Base-by-base conservation (phyloP, 92 coral and sea anemone species). In the Palythoa grandis region DNA sequence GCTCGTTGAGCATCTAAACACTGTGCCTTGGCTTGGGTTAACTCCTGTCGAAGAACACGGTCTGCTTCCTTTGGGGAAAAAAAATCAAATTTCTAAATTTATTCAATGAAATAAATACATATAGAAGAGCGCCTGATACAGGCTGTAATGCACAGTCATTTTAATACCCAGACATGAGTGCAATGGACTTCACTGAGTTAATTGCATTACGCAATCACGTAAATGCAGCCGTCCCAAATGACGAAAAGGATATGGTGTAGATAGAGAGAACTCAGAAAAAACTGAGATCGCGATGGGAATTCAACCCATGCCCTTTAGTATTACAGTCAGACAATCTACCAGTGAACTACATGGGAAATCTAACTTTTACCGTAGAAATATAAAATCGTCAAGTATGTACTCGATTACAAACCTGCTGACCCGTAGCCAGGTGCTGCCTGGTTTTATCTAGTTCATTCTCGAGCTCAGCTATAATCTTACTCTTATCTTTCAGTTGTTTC, bases 11-110 rank as follows among this genome's bases (percentile, higher is more conserved):
- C 97, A 66, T 95, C 98, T 43, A 95, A 86, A 72, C 91, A 94
- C 89, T 94, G 98, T 0, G 98, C 95, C 85, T 95, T 95, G 56
- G 97, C 97, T 43, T 94, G 98, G 84, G 92, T 93, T 38, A 95
- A 86, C 79, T 95, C 98, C 79, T 92, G 92, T 66, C 88, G 93
- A 22, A 89, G 72, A 25, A 89, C 89, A 73, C 88, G 86, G 70
- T 94, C 98, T 17, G 92, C 91, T 95, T 94, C 79, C 68, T 52
- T 47, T 54, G 43, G 40, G 85, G 69, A 53, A 13, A 13, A 57
- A 12, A 6, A 53, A 37, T 37, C 8, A n/a, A 14, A 58, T 52
- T 13, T 11, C 7, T 53, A 40, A 0, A 43, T 17, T 7, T 48
- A 7, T 37, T 57, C n/a, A 15, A 3, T 8, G 40, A 20, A 14